Evolutionary conservation across 92 coral and sea anemone species (phyloP), one percentile per base, ranked within the genome.

Genomic region (Palythoa grandis): DNA sequence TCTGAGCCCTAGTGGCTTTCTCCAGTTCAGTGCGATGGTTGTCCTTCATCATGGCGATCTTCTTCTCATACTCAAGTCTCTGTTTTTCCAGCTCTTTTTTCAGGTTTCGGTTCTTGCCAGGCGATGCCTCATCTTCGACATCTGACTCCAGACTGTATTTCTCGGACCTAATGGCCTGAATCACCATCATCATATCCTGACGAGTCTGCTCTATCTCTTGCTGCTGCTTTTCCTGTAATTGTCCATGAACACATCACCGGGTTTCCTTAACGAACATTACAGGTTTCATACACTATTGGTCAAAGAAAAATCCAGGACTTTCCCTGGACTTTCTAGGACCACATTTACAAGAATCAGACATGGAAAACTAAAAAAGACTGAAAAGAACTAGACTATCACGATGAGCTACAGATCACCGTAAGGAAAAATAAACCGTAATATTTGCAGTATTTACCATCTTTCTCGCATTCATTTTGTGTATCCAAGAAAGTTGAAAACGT

Each of bases 161-260:
- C 87, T 97, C 98, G 17, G 99, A 93, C 80, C 93, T 89, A 50
- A 97, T 91, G 16, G 99, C 99, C 67, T 95, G 97, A 83, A 97
- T 92, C 23, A 97, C 99, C 47, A 96, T 97, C 98, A 95, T 95
- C 99, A 97, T 95, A 88, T 97, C 99, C 70, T 91, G 92, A 20
- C 98, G 98, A 52, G 95, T 95, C 87, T 97, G 95, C 74, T 97
- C 99, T 39, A 97, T 76, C 39, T 97, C 99, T 53, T 93, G 91
- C 65, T 91, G 99, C 63, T 97, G 99, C 82, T 91, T 90, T 47
- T 95, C 99, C 99, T 97, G 83, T 37, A 57, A 25, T 16, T 19
- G 22, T 8, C 10, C 11, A 19, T 19, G 22, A 63, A 63, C 69
- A 63, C 11, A 63, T n/a, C 25, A 63, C 9, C 22, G 25, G 20